A percentile compares a stretch with the other conserved stretches of the same genome.
phyloP scores from a whole-genome alignment of 1,140 invertebrate species.

The Argopecten irradians region DNA sequence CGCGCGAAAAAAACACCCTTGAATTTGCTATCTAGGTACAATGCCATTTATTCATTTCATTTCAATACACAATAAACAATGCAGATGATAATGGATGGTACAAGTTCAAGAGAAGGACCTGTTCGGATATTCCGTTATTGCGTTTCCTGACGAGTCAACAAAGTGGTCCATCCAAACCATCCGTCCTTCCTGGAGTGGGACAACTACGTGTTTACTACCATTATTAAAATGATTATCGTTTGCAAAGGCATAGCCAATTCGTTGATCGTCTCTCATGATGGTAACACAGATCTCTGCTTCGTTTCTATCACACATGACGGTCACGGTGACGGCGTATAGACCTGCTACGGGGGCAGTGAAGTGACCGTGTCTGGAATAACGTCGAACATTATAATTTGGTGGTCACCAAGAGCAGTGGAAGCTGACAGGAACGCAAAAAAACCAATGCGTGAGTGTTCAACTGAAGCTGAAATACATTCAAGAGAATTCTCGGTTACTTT shows the following conservation, averaged over 20 bases:
- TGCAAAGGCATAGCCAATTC: not conserved
- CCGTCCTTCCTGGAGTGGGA: not conserved
- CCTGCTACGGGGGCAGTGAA: not conserved
- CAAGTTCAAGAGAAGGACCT: no score
- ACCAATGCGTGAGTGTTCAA: no score
- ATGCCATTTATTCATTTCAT: no score
- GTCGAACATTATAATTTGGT: not conserved
- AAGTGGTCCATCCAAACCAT: not conserved
- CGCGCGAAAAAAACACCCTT: no score
- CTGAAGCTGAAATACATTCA: no score
- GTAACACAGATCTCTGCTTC: not conserved
- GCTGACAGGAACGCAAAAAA: not conserved
- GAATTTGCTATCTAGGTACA: no score
- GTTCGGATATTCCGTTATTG: no score
- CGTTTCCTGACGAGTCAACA: not conserved
- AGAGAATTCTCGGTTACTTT: no score
- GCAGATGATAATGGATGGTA: no score
- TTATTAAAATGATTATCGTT: not conserved
- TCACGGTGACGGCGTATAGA: not conserved
- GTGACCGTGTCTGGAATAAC: not conserved
- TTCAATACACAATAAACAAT: no score
- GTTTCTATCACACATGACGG: not conserved
- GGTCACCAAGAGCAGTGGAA: not conserved
- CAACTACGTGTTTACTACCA: not conserved
- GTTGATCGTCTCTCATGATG: not conserved